phyloP scores from a whole-genome alignment of 1,140 invertebrate genomes.

The Drusus annulatus region DNA sequence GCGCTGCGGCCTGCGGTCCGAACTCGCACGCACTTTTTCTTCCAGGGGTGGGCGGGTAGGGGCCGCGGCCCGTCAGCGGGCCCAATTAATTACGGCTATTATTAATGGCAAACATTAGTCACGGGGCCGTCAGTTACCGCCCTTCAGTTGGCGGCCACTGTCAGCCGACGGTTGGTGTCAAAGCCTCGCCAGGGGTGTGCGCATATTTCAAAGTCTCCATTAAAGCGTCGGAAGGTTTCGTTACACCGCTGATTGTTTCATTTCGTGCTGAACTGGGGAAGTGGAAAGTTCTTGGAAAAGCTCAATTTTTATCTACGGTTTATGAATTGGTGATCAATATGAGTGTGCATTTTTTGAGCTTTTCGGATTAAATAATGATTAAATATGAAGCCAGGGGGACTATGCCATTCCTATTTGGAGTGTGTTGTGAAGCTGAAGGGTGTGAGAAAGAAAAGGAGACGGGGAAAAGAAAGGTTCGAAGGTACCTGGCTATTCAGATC shows the following conservation, averaged over 20 bases:
- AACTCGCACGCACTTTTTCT: slow-evolving; percentile 51
- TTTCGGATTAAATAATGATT: too few species aligned
- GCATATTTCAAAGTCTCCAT: slow-evolving; percentile 23
- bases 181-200: slow-evolving; percentile 37
- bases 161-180: slow-evolving; percentile 52
- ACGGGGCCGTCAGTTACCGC: slow-evolving; percentile 54
- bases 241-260: neutral
- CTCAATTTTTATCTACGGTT: too few species aligned
- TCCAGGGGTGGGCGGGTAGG: slow-evolving; percentile 10
- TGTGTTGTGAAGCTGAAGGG: too few species aligned
- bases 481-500: too few species aligned
- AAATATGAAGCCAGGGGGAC: too few species aligned
- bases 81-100: slow-evolving; percentile 58
- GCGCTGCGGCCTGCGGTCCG: slow-evolving; percentile 40
- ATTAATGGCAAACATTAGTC: slow-evolving; percentile 60
- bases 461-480: too few species aligned
- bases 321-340: too few species aligned
- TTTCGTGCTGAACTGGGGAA: neutral
- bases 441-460: too few species aligned
- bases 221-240: neutral
- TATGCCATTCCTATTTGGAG: too few species aligned
- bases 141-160: slow-evolving; percentile 55
- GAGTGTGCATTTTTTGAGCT: too few species aligned
- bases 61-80: slow-evolving; percentile 33
- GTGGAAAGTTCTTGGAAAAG: too few species aligned